Evolutionary conservation across 1,140 invertebrate genomes (phyloP), one percentile per base, ranked within the genome.

Genomic region (Sesamia nonagrioides): DNA sequence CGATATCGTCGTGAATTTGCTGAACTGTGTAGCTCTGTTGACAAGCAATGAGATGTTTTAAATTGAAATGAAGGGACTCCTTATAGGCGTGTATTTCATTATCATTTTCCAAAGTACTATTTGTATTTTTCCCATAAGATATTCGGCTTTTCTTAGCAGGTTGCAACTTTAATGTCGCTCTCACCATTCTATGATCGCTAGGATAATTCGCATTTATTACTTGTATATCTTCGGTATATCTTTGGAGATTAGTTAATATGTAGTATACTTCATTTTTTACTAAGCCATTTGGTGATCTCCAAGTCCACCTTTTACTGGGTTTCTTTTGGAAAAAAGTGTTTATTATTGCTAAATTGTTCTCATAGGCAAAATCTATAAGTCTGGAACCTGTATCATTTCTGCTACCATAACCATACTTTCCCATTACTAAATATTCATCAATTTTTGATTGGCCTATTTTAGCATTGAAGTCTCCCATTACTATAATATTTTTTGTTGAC

Each of bases 251-350:
- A 13, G 60, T 63, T 37, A 63, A n/a, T 35, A 63, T 63, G 35
- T 63, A 63, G 61, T 42, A 35, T 15, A 63, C 1, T 37, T 63
- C 61, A 42, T 42, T 63, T 40, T 63, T 63, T 52, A 52, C 50
- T 6, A 3, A 4, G 15, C 61, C 61, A 17, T 63, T 11, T 2
- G 37, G 61, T 40, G 61, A 63, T 17, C 6, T 63, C 61, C 61
- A 63, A n/a, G 61, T 63, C 61, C 61, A 63, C 42, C 61, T 63
- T 42, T 40, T 37, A 17, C 17, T 63, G 9, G 6, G 2, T 63
- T 37, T 40, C 37, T 63, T 63, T 40, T 63, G 40, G 42, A 40
- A 63, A 63, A 63, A 63, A 2, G 61, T 63, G n/a, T 63, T 63
- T 63, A 40, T 0, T 17, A 63, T 63, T 63, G 61, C 6, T 5